Evolutionary conservation across 2,113 vertebrate genomes (phyloP).

Genomic region (Clarias gariepinus): DNA sequence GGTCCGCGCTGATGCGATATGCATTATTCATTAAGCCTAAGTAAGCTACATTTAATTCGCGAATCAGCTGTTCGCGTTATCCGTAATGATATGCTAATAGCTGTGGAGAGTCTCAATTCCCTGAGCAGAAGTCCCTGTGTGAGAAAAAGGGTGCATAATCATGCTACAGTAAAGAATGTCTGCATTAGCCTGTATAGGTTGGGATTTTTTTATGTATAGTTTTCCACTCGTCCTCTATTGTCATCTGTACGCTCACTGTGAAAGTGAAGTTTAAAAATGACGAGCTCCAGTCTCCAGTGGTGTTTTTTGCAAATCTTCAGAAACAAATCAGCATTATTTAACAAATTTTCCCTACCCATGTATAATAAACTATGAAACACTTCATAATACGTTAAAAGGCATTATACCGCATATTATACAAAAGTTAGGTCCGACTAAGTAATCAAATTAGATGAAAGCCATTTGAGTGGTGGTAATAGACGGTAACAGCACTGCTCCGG

Average conservation of each 20-base stretch:
- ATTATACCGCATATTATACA: neutral
- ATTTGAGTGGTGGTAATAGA: no score
- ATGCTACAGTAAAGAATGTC: constrained; percentile 29
- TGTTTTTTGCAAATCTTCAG: neutral
- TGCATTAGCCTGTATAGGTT: constrained; percentile 30
- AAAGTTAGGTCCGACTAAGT: no score
- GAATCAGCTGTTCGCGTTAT: constrained; percentile 63
- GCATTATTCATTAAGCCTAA: constrained; percentile 65
- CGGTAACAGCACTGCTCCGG: no score
- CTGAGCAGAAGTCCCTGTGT: constrained; percentile 39
- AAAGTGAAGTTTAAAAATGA: neutral
- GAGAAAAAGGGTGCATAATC: constrained; percentile 52
- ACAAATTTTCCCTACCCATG: neutral
- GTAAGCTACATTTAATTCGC: constrained; percentile 65
- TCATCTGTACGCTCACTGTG: constrained; percentile 36
- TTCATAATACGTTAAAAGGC: neutral
- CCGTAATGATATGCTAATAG: constrained; percentile 66
- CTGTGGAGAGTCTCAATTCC: constrained; percentile 57
- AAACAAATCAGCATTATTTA: neutral
- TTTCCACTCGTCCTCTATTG: constrained; percentile 34
- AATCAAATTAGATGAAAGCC: no score
- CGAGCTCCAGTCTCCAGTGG: neutral
- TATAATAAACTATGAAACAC: neutral
- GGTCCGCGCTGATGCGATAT: constrained; percentile 45
- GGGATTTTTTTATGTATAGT: neutral